Conservation (phyloP, 2,113 vertebrate genomes). For the Vombatus ursinus region DNA sequence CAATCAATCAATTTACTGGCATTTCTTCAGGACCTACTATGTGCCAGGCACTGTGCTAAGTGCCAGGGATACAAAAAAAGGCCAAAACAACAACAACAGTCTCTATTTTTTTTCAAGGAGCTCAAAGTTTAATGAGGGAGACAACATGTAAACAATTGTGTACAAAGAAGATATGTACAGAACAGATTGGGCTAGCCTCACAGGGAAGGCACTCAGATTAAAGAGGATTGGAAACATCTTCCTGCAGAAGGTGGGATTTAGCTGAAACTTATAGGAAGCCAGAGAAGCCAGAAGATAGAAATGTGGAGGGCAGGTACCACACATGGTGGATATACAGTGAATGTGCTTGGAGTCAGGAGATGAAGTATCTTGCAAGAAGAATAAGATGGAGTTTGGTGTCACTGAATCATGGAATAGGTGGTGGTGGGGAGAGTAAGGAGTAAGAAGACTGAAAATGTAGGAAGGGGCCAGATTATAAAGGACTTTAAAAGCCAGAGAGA, state of each 20-base stretch:
- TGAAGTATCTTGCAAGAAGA: neutral
- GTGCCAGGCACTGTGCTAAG: neutral
- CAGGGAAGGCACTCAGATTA: neutral
- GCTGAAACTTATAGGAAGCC: neutral
- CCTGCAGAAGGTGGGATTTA: neutral
- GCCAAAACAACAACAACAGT: neutral
- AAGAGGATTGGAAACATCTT: neutral
- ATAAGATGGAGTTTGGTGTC: neutral
- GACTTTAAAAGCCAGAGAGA: neutral
- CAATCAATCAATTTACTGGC: neutral
- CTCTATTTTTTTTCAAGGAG: neutral
- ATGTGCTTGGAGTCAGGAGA: neutral
- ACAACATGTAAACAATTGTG: neutral
- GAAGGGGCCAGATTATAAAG: neutral
- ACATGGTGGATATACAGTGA: neutral
- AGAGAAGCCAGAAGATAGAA: neutral
- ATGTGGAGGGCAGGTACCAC: neutral
- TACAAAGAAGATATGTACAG: neutral
- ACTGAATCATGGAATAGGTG: neutral
- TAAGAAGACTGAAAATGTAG: neutral
- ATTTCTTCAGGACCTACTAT: neutral
- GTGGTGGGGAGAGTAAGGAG: neutral
- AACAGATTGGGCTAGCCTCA: neutral
- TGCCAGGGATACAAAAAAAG: neutral
- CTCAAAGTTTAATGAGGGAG: neutral